Evolutionary conservation across 2,888 invertebrate species (phyloP).

Genomic region (Leptopilina myrica): DNA sequence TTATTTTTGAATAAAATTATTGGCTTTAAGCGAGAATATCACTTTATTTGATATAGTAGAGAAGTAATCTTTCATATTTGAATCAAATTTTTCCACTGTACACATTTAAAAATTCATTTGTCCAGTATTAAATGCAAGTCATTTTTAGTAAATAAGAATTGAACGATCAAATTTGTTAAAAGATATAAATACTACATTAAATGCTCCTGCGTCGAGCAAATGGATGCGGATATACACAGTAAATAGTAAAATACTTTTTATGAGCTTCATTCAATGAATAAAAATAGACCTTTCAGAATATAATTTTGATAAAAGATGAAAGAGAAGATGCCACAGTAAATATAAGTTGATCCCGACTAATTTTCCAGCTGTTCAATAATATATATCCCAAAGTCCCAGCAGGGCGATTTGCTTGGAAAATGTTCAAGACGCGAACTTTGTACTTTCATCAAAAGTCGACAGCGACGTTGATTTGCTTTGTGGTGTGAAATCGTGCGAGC

Average conservation of each 20-base stretch:
- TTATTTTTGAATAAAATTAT: no score
- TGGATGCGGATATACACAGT: neutral
- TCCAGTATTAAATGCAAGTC: no score
- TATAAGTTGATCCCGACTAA: conserved; percentile 9
- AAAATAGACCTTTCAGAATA: neutral
- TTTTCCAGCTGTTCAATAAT: conserved; percentile 25
- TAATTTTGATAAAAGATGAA: conserved; percentile 16
- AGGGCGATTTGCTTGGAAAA: conserved; percentile 29
- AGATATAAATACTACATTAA: no score
- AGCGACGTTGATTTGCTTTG: conserved; percentile 51
- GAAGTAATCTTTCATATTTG: no score
- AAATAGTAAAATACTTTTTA: neutral
- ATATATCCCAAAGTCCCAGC: conserved; percentile 7
- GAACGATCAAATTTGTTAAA: no score
- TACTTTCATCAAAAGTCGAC: conserved; percentile 45
- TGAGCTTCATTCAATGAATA: neutral
- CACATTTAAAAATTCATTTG: no score
- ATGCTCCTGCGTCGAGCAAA: no score
- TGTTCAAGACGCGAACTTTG: conserved; percentile 29
- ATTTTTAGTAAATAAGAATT: no score
- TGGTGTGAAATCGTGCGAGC: conserved; percentile 66
- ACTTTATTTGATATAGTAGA: no score
- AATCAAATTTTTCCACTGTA: no score
- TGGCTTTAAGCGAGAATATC: no score
- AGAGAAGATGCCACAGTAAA: conserved; percentile 10